Evolutionary conservation across 1,140 invertebrate species (phyloP), one percentile per base, ranked within the genome.

Genomic region (Popillia japonica): DNA sequence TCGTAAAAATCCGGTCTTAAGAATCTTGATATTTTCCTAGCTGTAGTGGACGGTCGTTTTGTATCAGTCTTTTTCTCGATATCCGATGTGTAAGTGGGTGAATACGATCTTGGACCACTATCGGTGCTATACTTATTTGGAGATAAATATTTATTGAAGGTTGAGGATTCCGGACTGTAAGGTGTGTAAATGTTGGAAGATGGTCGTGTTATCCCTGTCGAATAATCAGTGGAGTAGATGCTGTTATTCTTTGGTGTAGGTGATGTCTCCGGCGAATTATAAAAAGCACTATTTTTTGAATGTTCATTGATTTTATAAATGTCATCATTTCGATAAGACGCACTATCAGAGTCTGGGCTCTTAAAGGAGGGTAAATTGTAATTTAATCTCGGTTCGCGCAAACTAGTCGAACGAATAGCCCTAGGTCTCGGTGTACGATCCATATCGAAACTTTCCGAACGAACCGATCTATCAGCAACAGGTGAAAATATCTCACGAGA

Each of bases 1-100:
- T 95, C 94, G 81, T 93, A 95, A 83, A 95, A 95, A 83, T 95
- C 94, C 0, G 94, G 93, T 10, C 94, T 87, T 74, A 94, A 85
- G 84, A 94, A 94, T 78, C 93, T 88, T 11, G 93, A 94, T 55
- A 93, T 90, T 77, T 91, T 88, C 74, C 84, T 80, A 55, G 81
- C 76, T n/a, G 81, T 59, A 76, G 78, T 73, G 59, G 80, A 81
- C 77, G 80, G 80, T 81, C 81, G 83, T 78, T 80, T 83, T 9
- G 27, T 40, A 55, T 83, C 83, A 77, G 79, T 81, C 77, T 85
- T 83, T 40, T 75, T 78, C n/a, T 80, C 74, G 22, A 44, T 44
- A 40, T 75, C 73, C 8, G 59, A 11, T 34, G 27, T 34, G 20
- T 40, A 40, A 9, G 77, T 42, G 14, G 78, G 78, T 34, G 68